Evolutionary conservation across 2,113 vertebrate genomes (phyloP).

Genomic region (Phrynosoma platyrhinos): DNA sequence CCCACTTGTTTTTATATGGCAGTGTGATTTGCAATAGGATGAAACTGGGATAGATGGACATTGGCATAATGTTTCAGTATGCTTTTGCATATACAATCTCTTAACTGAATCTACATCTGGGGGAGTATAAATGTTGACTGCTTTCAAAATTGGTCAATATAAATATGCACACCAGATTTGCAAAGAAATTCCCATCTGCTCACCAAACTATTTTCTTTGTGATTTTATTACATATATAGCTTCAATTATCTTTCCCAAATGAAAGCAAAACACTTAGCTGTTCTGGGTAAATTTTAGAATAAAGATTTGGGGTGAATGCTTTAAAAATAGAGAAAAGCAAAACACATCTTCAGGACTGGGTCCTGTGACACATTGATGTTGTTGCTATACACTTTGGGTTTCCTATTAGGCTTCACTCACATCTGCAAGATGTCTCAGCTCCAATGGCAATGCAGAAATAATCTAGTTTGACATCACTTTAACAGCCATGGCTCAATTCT

Average conservation of each 20-base stretch:
- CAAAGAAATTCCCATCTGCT: constrained; percentile 25
- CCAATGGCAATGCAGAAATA: too few relatives aligned
- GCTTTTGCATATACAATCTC: constrained; percentile 3
- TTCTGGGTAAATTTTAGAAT: background rate
- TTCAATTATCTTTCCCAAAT: constrained; percentile 15
- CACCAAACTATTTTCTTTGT: constrained; percentile 38
- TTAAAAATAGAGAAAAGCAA: background rate
- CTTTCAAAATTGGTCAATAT: constrained; percentile 48
- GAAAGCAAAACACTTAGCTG: constrained; percentile 18
- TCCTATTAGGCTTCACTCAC: background rate
- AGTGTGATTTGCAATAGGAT: constrained; percentile 36
- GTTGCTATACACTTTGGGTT: background rate
- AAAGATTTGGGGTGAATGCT: background rate
- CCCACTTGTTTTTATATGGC: constrained; percentile 24
- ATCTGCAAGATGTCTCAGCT: background rate
- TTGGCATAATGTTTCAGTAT: constrained; percentile 41
- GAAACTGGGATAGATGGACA: constrained; percentile 5
- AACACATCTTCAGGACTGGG: background rate
- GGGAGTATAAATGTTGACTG: constrained; percentile 27
- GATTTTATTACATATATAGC: constrained; percentile 33
- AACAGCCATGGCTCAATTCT: too few relatives aligned
- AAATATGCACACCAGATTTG: constrained; percentile 45
- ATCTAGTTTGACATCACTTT: too few relatives aligned
- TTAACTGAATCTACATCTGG: constrained; percentile 22
- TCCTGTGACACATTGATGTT: background rate